Evolutionary conservation across 2,797 vertebrate species (phyloP).

Genomic region (Rhabdophis nuchalis): DNA sequence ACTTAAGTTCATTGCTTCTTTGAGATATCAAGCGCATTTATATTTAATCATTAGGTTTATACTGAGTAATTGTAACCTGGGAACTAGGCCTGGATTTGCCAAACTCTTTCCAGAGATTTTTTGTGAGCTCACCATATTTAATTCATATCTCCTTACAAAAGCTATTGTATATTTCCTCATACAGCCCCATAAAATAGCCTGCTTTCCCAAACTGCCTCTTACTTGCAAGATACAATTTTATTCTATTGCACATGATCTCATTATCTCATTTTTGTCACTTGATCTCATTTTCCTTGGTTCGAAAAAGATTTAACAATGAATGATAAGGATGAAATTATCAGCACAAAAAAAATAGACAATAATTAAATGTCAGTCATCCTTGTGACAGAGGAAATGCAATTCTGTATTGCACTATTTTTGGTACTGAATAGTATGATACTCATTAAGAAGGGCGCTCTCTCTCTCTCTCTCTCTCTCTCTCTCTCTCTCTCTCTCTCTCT

Average conservation of each 20-base stretch:
- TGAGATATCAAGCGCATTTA: conserved; percentile 54
- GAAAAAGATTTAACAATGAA: conserved; percentile 72
- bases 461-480: too few relatives aligned
- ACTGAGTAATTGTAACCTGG: conserved; percentile 49
- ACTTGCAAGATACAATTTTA: conserved; percentile 75
- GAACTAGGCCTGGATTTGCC: conserved; percentile 46
- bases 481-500: too few relatives aligned
- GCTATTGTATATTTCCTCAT: conserved; percentile 25
- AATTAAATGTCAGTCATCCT: conserved; percentile 79
- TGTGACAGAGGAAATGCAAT: conserved; percentile 72
- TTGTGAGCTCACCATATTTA: conserved; percentile 54
- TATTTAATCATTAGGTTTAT: conserved; percentile 45
- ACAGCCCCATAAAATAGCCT: conserved; percentile 66
- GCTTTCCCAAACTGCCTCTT: conserved; percentile 64
- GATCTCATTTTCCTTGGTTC: conserved; percentile 73
- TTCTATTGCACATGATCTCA: conserved; percentile 73
- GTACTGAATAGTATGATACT: conserved; percentile 63
- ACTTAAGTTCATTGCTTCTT: conserved; percentile 54
- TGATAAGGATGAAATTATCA: conserved; percentile 77
- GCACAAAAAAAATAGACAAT: conserved; percentile 72
- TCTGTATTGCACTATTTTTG: conserved; percentile 70
- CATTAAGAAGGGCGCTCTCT: conserved; percentile 63
- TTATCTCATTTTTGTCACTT: conserved; percentile 77
- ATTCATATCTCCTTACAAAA: conserved; percentile 59
- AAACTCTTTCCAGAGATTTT: conserved; percentile 52